These are phyloP conservation scores for Meloidogyne floridensis DNA, from an alignment of 1,140 invertebrate species.

Conservation along the genomic window DNA sequence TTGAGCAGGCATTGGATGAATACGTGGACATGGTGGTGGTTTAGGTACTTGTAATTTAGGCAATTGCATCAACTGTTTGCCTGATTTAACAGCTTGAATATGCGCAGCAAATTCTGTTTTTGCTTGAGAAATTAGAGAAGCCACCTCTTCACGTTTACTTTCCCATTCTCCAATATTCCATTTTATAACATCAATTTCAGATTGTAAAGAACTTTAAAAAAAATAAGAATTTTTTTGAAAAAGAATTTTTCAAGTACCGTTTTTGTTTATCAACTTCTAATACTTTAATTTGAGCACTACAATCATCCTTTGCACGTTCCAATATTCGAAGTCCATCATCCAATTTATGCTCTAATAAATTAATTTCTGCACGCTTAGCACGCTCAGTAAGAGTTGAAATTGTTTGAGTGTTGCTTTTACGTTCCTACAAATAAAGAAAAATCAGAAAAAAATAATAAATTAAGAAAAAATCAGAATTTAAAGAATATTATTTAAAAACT, in stretches of 20 bases:
- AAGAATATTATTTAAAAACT: too few relatives aligned
- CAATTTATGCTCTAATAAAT: conserved; percentile 44
- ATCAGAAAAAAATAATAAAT: conserved; percentile 1
- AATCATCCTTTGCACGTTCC: conserved; percentile 51
- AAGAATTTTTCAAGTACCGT: conserved; percentile 1
- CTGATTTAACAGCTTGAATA: conserved; percentile 45
- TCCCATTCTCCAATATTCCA: conserved; percentile 54
- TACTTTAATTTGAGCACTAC: conserved; percentile 40
- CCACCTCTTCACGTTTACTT: conserved; percentile 41
- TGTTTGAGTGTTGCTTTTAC: conserved; percentile 37
- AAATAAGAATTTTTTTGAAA: conserved; percentile 16
- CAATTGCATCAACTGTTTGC: conserved; percentile 52
- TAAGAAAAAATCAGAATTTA: not conserved
- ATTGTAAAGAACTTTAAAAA: not conserved
- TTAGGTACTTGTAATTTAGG: conserved; percentile 51
- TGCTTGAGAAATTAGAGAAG: conserved; percentile 38
- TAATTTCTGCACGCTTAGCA: conserved; percentile 44
- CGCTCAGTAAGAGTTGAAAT: conserved; percentile 42
- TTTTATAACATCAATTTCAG: conserved; percentile 36
- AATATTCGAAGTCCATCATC: conserved; percentile 50
- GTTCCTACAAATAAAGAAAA: conserved; percentile 35
- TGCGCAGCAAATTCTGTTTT: conserved; percentile 42
- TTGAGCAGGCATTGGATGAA: conserved; percentile 37
- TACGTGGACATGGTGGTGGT: conserved; percentile 41
- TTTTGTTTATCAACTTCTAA: conserved; percentile 38